Conservation (phyloP, 2,113 vertebrate genomes). For the Poeciliopsis retropinna region DNA sequence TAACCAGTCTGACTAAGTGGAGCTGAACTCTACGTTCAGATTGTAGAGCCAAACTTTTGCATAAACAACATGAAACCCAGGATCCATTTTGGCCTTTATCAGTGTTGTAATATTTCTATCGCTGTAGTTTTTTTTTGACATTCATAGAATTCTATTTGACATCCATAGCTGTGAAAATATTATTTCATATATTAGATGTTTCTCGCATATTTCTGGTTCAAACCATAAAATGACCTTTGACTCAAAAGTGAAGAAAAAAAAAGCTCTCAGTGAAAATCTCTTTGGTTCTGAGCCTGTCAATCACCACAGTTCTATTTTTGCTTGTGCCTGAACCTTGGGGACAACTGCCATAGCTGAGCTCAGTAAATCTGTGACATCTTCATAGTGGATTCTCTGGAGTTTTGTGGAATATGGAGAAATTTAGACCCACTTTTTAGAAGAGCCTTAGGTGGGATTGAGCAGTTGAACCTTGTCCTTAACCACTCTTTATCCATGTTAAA, state of each 20-base stretch:
- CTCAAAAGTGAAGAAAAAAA: slow-evolving; percentile 18
- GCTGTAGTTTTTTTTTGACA: background rate
- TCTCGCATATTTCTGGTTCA: background rate
- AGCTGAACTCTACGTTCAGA: slow-evolving; percentile 17
- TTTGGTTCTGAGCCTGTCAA: slow-evolving; percentile 33
- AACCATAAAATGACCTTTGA: background rate
- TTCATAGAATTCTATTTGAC: background rate
- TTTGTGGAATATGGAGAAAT: slow-evolving; percentile 42
- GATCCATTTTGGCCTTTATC: background rate
- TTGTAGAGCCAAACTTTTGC: background rate
- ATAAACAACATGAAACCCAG: background rate
- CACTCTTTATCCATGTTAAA: background rate
- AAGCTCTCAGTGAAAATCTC: slow-evolving; percentile 27
- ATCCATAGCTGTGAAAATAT: background rate
- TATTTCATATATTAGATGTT: background rate
- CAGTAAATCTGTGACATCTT: slow-evolving; percentile 56
- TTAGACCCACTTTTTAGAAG: slow-evolving; percentile 59
- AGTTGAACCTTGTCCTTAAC: slow-evolving; percentile 15
- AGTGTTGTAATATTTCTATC: too few species aligned
- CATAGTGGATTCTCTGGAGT: slow-evolving; percentile 42
- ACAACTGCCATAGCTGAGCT: slow-evolving; percentile 34
- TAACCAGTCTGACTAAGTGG: slow-evolving; percentile 5
- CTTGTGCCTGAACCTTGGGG: slow-evolving; percentile 38
- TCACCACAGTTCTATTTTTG: slow-evolving; percentile 61
- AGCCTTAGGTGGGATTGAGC: slow-evolving; percentile 32